A percentile compares a stretch with the other conserved stretches of the same genome.
phyloP scores from a whole-genome alignment of 2,888 invertebrate species.

The Macrosiphum euphorbiae region DNA sequence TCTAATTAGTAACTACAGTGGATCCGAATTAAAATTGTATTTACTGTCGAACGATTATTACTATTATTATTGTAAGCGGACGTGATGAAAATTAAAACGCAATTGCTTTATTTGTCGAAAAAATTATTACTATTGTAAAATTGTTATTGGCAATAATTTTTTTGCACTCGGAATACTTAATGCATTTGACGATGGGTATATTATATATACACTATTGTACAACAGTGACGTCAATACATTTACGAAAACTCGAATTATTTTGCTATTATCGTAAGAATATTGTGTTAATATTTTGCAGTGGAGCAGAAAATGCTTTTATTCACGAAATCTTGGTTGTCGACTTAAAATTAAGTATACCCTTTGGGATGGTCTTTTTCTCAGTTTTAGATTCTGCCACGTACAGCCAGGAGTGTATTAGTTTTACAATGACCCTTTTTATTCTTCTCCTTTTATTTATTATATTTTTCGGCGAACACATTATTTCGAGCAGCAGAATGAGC shows the following conservation, averaged over 20 bases:
- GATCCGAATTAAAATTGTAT: not conserved
- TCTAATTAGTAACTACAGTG: not conserved
- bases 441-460: not conserved
- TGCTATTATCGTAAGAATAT: not conserved
- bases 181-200: not conserved
- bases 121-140: not conserved
- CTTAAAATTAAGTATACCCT: not conserved
- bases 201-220: not conserved
- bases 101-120: not conserved
- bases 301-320: constrained; percentile 17
- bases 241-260: not conserved
- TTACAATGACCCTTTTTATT: not conserved
- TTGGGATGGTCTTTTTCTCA: not conserved
- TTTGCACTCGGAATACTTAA: not conserved
- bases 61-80: not conserved
- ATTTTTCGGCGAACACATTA: not conserved
- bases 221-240: not conserved
- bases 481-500: not conserved
- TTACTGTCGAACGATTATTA: not conserved
- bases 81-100: not conserved
- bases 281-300: not conserved
- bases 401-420: not conserved
- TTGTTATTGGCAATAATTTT: not conserved
- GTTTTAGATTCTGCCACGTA: not conserved
- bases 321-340: not conserved